Percentiles rank a stretch among this genome's conserved stretches.
Evolutionary conservation across 2,888 invertebrate genomes (phyloP).

Genomic region (Tinea semifulvella): DNA sequence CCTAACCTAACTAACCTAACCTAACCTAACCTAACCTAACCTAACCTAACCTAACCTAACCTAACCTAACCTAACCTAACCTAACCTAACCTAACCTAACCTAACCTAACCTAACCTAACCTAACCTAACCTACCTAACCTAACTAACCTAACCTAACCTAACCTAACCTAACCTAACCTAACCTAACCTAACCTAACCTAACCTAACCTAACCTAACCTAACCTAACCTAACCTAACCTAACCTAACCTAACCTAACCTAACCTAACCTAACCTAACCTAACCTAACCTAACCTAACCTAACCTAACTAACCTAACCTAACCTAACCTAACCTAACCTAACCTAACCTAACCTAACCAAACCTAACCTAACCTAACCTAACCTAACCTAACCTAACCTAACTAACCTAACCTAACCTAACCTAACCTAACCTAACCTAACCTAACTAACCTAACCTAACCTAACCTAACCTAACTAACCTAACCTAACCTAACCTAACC

Average conservation of each 20-base stretch:
- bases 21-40: conserved; percentile 18
- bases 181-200: conserved; percentile 18
- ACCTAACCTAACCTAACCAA: conserved; percentile 15
- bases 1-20: conserved; percentile 15
- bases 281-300: conserved; percentile 10
- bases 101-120: conserved; percentile 7
- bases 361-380: conserved; percentile 15
- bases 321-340: conserved; percentile 15
- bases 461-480: conserved; percentile 15
- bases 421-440: conserved; percentile 14
- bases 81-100: conserved; percentile 13
- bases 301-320: conserved; percentile 15
- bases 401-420: conserved; percentile 15
- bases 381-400: conserved; percentile 15
- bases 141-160: conserved; percentile 12
- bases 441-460: conserved; percentile 13
- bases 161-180: conserved; percentile 12
- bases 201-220: conserved; percentile 17
- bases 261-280: conserved; percentile 11
- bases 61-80: conserved; percentile 17
- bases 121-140: too few relatives aligned
- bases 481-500: conserved; percentile 16
- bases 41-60: conserved; percentile 18
- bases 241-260: conserved; percentile 16
- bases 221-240: conserved; percentile 16